Evolutionary conservation across 1,140 invertebrate species (phyloP).

Genomic region (Papilio glaucus): DNA sequence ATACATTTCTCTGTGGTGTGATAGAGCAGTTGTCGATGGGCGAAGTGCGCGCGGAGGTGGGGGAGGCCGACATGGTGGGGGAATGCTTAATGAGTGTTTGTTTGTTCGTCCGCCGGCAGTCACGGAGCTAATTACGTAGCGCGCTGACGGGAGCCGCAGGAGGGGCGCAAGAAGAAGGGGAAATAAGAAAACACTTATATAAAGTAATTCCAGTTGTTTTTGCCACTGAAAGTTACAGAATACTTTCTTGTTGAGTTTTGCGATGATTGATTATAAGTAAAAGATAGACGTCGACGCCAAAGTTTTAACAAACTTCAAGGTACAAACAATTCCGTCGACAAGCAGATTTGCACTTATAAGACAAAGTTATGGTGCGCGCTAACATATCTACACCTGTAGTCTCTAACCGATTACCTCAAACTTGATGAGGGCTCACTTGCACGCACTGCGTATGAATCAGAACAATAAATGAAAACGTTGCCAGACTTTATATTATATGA

Average conservation of each 20-base stretch:
- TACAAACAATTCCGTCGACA: no score
- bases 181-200: background rate
- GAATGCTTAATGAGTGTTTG: conserved; percentile 14
- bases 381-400: no score
- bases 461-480: no score
- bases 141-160: background rate
- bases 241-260: background rate
- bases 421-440: no score
- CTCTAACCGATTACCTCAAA: no score
- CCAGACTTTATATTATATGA: no score
- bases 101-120: background rate
- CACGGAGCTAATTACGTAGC: conserved; percentile 16
- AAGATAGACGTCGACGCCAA: background rate
- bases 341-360: no score
- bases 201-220: background rate
- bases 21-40: background rate
- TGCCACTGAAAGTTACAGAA: background rate
- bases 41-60: background rate
- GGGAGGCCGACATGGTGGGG: background rate
- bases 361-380: no score
- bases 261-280: background rate
- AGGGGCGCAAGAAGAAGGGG: background rate
- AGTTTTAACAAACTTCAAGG: no score
- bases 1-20: background rate
- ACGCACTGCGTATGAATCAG: no score